Evolutionary conservation across 1,140 invertebrate species (phyloP).

Genomic region (Zaprionus ornatus): DNA sequence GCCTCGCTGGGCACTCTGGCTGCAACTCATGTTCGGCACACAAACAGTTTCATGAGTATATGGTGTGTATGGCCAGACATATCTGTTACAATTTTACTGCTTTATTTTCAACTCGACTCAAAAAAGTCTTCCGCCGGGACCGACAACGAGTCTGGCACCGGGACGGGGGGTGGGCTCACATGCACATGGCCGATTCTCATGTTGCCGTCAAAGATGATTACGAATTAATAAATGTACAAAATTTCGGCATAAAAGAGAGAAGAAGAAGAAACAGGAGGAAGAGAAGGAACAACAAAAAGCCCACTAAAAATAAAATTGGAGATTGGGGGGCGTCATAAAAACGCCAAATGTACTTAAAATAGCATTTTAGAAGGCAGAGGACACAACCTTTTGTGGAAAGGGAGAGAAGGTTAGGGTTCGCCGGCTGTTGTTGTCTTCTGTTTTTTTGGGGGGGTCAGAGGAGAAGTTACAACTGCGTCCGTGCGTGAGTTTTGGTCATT

Average conservation of each 20-base stretch:
- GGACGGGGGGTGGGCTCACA: conserved; percentile 38
- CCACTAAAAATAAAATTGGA: conserved; percentile 5
- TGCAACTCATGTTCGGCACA: neutral
- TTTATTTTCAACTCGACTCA: conserved; percentile 63
- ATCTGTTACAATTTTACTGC: conserved; percentile 76
- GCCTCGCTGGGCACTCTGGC: conserved; percentile 18
- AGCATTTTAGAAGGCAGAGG: conserved; percentile 48
- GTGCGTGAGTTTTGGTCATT: conserved; percentile 55
- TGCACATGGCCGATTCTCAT: conserved; percentile 64
- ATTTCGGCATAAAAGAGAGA: conserved; percentile 51
- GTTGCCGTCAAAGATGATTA: conserved; percentile 68
- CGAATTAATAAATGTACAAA: conserved; percentile 78
- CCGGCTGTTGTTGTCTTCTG: no score
- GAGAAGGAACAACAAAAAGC: conserved; percentile 16
- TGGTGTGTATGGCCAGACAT: conserved; percentile 11
- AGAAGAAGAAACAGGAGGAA: neutral
- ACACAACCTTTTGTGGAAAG: conserved; percentile 7
- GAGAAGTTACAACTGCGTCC: neutral
- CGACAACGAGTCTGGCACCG: no score
- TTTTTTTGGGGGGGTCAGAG: neutral
- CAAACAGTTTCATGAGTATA: neutral
- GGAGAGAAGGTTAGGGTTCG: neutral
- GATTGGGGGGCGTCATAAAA: conserved; percentile 48
- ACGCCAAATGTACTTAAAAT: conserved; percentile 71
- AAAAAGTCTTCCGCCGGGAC: conserved; percentile 43